Evolutionary conservation across 2,888 invertebrate genomes (phyloP).

Genomic region (Caenorhabditis japonica): DNA sequence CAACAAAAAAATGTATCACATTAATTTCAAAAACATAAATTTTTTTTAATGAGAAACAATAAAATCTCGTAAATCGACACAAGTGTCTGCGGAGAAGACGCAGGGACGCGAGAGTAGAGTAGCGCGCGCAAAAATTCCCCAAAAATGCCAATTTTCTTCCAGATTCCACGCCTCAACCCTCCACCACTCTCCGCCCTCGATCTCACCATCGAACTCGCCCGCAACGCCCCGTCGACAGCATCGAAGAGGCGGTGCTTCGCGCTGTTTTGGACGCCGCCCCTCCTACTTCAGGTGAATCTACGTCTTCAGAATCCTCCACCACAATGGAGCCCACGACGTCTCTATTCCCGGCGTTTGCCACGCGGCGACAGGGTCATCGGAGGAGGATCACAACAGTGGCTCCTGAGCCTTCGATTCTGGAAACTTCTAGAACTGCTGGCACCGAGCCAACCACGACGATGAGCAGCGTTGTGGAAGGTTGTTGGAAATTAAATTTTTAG

Average conservation of each 20-base stretch:
- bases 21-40: too few species aligned
- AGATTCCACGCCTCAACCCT: conserved; percentile 14
- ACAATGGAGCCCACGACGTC: conserved; percentile 13
- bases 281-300: not conserved
- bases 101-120: too few species aligned
- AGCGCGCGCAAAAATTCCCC: too few species aligned
- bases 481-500: not conserved
- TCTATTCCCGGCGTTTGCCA: conserved; percentile 43
- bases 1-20: too few species aligned
- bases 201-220: conserved; percentile 34
- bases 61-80: too few species aligned
- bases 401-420: too few species aligned
- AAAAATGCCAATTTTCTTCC: not conserved
- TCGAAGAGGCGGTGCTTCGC: conserved; percentile 40
- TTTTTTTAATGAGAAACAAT: too few species aligned
- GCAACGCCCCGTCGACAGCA: conserved; percentile 27
- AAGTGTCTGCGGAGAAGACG: too few species aligned
- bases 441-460: not conserved
- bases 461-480: not conserved
- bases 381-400: conserved; percentile 19
- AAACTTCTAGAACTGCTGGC: not conserved
- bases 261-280: conserved; percentile 34
- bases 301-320: conserved; percentile 10
- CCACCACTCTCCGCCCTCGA: conserved; percentile 24
- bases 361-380: conserved; percentile 22